Percentiles rank a stretch among this genome's conserved stretches.
phyloP scores from a whole-genome alignment of 92 coral and sea anemone species.

The Bergia puertoricense region DNA sequence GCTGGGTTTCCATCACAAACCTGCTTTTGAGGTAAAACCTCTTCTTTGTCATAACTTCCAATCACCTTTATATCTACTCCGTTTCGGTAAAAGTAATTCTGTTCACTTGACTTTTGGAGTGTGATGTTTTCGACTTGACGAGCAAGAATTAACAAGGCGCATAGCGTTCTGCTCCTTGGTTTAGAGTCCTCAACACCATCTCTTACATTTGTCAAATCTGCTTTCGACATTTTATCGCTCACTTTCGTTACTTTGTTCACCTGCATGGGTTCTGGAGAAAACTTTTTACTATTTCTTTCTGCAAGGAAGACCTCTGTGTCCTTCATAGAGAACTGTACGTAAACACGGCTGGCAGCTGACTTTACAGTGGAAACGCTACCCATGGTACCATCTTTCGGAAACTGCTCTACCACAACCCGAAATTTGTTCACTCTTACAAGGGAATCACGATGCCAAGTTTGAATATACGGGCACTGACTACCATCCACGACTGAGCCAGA shows the following conservation, averaged over 20 bases:
- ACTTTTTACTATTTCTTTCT: neutral
- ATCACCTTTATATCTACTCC: constrained; percentile 16
- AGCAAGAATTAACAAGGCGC: constrained; percentile 7
- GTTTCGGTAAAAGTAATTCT: constrained; percentile 6
- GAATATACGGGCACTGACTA: constrained; percentile 42
- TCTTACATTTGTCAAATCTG: neutral
- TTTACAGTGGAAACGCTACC: constrained; percentile 18
- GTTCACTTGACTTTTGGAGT: constrained; percentile 26
- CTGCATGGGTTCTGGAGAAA: constrained; percentile 3
- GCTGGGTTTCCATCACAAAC: neutral
- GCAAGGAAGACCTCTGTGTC: constrained; percentile 39
- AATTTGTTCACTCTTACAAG: constrained; percentile 62
- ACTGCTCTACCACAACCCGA: constrained; percentile 61
- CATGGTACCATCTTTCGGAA: constrained; percentile 34
- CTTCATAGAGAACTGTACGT: constrained; percentile 59
- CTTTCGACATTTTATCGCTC: neutral
- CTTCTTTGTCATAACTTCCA: neutral
- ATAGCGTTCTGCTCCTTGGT: neutral
- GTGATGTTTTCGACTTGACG: constrained; percentile 17
- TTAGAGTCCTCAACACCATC: neutral
- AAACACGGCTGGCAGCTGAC: constrained; percentile 41
- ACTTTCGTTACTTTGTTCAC: neutral
- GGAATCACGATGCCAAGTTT: constrained; percentile 59
- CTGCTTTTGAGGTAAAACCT: neutral
- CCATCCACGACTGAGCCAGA: neutral